A percentile compares a stretch with the other conserved stretches of the same genome.
These are phyloP conservation scores for Henicopernis longicauda DNA, from an alignment of 2,113 vertebrate species.

Conservation along the genomic window DNA sequence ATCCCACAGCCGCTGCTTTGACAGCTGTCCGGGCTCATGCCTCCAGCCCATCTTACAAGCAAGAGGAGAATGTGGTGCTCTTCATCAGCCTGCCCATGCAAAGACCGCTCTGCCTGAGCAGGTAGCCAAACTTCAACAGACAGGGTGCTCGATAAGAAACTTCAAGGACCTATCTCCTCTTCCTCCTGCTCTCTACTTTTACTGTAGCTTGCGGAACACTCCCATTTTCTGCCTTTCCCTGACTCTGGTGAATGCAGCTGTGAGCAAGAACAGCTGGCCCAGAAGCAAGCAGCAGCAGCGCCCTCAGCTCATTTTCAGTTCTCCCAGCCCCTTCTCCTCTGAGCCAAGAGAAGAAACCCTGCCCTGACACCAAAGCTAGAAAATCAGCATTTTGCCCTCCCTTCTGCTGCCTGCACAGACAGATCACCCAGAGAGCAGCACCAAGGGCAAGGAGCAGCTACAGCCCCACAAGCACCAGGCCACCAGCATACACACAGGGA, in stretches of 20 bases:
- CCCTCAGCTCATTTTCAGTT: not conserved
- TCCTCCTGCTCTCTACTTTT: not conserved
- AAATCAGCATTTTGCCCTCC: not conserved
- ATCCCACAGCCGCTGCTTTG: not conserved
- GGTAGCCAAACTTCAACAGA: not conserved
- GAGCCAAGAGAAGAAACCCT: not conserved
- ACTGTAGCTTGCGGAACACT: not conserved
- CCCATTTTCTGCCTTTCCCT: not conserved
- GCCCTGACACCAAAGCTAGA: not conserved
- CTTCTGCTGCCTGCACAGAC: not conserved
- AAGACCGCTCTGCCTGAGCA: accelerated
- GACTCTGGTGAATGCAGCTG: not conserved
- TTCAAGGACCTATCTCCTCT: not conserved
- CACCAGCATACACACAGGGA: not conserved
- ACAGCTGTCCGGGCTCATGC: not conserved
- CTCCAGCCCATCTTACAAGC: not conserved
- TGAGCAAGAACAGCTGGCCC: not conserved
- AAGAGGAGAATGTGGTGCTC: not conserved
- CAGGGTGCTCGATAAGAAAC: not conserved
- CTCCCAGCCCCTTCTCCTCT: not conserved
- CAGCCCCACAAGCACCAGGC: not conserved
- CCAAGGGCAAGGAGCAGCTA: not conserved
- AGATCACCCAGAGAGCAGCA: not conserved
- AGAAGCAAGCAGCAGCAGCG: not conserved
- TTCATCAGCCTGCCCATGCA: not conserved